Conservation (phyloP, 2,113 vertebrate species). For the Hyaena hyaena region DNA sequence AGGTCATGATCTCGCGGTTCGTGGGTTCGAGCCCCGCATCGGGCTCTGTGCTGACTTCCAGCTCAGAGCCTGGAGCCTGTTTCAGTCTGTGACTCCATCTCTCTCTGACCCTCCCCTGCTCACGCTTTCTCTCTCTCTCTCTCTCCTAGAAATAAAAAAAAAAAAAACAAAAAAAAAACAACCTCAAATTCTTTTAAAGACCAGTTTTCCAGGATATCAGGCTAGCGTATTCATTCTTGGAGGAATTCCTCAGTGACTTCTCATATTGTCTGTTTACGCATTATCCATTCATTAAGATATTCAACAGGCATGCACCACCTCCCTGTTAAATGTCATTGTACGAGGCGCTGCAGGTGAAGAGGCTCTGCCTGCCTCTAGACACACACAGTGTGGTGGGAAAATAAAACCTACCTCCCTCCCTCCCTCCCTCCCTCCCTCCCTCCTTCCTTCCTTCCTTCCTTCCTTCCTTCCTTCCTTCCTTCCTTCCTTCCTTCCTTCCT, state of each 20-base stretch:
- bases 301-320: not conserved
- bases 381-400: not conserved
- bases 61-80: too few species aligned
- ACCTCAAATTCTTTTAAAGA: not conserved
- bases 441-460: not conserved
- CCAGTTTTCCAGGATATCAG: not conserved
- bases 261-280: not conserved
- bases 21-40: too few species aligned
- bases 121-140: too few species aligned
- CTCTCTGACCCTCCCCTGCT: too few species aligned
- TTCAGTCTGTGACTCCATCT: too few species aligned
- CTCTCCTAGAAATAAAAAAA: too few species aligned
- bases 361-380: not conserved
- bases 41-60: too few species aligned
- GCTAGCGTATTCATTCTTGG: not conserved
- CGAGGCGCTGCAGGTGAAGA: not conserved
- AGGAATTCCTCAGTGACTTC: not conserved
- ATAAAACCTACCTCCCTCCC: not conserved
- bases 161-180: not conserved
- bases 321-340: not conserved
- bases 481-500: not conserved
- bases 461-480: not conserved
- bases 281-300: not conserved
- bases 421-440: not conserved
- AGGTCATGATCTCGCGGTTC: too few species aligned